These are phyloP conservation scores for Metopia argyrocephala DNA, from an alignment of 2,888 invertebrate species.

Conservation along the genomic window DNA sequence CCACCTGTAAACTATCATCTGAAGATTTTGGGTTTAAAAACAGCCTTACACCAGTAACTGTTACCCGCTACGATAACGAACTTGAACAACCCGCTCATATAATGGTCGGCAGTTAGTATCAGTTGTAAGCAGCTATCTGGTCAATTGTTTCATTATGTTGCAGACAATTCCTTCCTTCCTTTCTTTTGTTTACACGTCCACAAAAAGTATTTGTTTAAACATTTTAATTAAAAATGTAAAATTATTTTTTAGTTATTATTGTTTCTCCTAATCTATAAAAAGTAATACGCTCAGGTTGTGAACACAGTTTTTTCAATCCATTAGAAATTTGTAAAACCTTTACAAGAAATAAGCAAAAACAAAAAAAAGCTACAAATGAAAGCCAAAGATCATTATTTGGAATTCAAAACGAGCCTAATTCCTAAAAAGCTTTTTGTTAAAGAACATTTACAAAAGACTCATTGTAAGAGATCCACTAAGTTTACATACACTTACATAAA, in stretches of 20 bases:
- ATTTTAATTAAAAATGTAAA: conserved; percentile 66
- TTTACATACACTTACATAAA: no score
- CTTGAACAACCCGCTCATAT: conserved; percentile 81
- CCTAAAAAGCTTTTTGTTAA: not conserved
- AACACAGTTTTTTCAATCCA: conserved; percentile 65
- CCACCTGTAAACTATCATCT: conserved; percentile 80
- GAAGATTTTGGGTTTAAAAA: conserved; percentile 79
- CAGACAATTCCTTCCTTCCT: conserved; percentile 4
- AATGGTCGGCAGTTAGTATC: conserved; percentile 80
- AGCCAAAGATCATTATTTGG: conserved; percentile 14
- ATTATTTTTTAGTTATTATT: conserved; percentile 31
- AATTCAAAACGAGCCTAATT: not conserved
- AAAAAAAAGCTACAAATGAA: conserved; percentile 28
- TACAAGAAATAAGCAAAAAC: no score
- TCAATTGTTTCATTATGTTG: conserved; percentile 26
- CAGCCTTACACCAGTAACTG: conserved; percentile 76
- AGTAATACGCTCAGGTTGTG: conserved; percentile 77
- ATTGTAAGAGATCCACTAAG: no score
- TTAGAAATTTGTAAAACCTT: conserved; percentile 18
- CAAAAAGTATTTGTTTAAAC: conserved; percentile 54
- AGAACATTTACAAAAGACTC: no score
- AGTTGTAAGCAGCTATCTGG: conserved; percentile 71
- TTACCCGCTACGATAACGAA: conserved; percentile 77
- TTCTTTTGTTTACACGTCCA: conserved; percentile 43
- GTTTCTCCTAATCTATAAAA: no score